These are phyloP conservation scores for Brachionichthys hirsutus DNA, from an alignment of 2,113 vertebrate species.

Conservation along the genomic window DNA sequence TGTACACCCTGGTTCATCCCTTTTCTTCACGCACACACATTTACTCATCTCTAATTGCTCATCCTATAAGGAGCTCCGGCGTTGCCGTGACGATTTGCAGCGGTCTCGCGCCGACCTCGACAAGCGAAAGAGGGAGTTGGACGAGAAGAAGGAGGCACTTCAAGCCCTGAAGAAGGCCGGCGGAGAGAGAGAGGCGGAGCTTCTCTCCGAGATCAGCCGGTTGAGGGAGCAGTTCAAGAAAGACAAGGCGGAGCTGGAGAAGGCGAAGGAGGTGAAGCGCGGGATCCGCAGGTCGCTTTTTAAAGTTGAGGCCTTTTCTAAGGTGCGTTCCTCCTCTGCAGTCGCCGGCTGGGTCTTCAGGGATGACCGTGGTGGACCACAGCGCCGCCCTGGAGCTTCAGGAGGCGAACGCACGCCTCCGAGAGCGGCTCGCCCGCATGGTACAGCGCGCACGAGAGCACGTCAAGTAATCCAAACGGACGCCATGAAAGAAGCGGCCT, in stretches of 20 bases:
- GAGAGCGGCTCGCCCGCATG: conserved; percentile 71
- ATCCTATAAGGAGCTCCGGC: conserved; percentile 79
- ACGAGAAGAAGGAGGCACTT: conserved; percentile 77
- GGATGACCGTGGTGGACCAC: conserved; percentile 60
- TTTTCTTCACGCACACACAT: conserved; percentile 7
- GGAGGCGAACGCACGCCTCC: conserved; percentile 64
- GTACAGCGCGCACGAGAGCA: conserved; percentile 52
- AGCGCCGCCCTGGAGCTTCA: conserved; percentile 46
- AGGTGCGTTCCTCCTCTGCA: no score
- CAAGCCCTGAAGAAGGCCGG: conserved; percentile 69
- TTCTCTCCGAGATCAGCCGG: conserved; percentile 63
- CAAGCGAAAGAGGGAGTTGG: conserved; percentile 66
- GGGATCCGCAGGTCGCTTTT: no score
- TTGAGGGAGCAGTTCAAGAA: conserved; percentile 74
- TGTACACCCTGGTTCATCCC: conserved; percentile 10
- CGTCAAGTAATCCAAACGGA: conserved; percentile 19
- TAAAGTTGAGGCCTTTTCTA: no score
- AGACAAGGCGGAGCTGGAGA: conserved; percentile 74
- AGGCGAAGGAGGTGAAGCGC: conserved; percentile 58
- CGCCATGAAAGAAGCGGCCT: conserved; percentile 28
- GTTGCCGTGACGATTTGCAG: conserved; percentile 71
- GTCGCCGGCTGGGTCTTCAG: conserved; percentile 72
- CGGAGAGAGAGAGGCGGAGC: conserved; percentile 74
- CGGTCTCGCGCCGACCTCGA: conserved; percentile 65
- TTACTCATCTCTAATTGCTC: conserved; percentile 36